Percentiles rank a stretch among this genome's conserved stretches.
Evolutionary conservation across 2,113 vertebrate genomes (phyloP).

Genomic region (Narcine bancroftii): DNA sequence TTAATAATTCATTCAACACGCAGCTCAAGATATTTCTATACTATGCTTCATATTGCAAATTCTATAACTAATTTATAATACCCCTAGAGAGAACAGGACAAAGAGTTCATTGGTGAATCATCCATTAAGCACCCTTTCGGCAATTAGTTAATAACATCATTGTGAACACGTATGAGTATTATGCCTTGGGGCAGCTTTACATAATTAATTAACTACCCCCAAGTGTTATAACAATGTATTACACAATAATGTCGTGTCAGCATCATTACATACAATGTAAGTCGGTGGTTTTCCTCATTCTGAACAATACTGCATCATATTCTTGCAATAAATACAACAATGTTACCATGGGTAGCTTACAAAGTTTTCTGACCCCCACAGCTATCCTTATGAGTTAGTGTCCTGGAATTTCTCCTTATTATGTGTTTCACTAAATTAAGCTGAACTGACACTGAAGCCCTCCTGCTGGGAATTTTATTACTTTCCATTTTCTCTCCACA

Average conservation of each 20-base stretch:
- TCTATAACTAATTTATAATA: conserved; percentile 24
- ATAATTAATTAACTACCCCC: conserved; percentile 29
- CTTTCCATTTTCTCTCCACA: conserved; percentile 71
- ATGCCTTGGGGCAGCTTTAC: conserved; percentile 20
- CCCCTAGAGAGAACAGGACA: conserved; percentile 9
- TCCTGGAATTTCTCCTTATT: conserved; percentile 71
- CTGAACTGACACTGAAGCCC: conserved; percentile 64
- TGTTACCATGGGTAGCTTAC: conserved; percentile 59
- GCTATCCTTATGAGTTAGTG: conserved; percentile 64
- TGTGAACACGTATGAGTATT: conserved; percentile 25
- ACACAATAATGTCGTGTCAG: conserved; percentile 32
- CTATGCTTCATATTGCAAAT: background rate
- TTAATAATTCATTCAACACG: background rate
- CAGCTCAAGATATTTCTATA: conserved; percentile 12
- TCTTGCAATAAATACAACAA: conserved; percentile 23
- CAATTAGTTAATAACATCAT: conserved; percentile 27
- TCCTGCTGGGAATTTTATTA: conserved; percentile 71
- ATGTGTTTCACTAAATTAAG: conserved; percentile 63
- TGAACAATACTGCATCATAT: background rate
- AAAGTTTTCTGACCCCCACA: conserved; percentile 56
- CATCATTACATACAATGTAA: background rate
- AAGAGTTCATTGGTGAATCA: conserved; percentile 13
- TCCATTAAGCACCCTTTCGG: conserved; percentile 21
- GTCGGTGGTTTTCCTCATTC: conserved; percentile 23
- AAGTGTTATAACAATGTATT: background rate